These are phyloP conservation scores for Hucho hucho DNA, from an alignment of 2,113 vertebrate species.

Conservation along the genomic window DNA sequence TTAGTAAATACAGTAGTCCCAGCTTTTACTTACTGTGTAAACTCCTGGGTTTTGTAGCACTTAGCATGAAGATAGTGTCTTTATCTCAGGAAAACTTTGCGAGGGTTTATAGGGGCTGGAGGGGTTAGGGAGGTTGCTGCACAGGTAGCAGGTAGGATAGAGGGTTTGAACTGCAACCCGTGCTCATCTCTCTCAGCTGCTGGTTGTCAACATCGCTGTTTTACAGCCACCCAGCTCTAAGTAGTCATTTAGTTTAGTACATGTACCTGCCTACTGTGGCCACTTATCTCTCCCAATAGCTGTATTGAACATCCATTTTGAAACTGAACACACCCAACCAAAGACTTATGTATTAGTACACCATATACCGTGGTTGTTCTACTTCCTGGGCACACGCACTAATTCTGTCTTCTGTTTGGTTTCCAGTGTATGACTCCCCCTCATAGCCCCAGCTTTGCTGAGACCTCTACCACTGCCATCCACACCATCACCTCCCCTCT, in stretches of 20 bases:
- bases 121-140: background rate
- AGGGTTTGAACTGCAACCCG: conserved; percentile 52
- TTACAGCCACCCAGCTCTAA: conserved; percentile 14
- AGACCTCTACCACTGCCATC: conserved; percentile 53
- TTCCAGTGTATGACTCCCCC: conserved; percentile 96
- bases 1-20: conserved; percentile 28
- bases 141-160: conserved; percentile 38
- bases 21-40: background rate
- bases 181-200: conserved; percentile 12
- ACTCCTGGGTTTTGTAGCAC: background rate
- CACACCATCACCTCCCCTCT: conserved; percentile 62
- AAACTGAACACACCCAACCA: conserved; percentile 1
- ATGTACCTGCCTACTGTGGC: background rate
- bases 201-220: conserved; percentile 47
- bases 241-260: conserved; percentile 23
- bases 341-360: too few relatives aligned
- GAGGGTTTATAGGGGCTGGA: conserved; percentile 38
- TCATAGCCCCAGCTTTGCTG: conserved; percentile 89
- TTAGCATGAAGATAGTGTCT: background rate
- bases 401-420: background rate
- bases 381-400: background rate
- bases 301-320: background rate
- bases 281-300: conserved; percentile 27
- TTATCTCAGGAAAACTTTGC: conserved; percentile 32
- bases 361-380: too few relatives aligned